Evolutionary conservation across 1,140 invertebrate species (phyloP).

Genomic region (Brachionus plicatilis): DNA sequence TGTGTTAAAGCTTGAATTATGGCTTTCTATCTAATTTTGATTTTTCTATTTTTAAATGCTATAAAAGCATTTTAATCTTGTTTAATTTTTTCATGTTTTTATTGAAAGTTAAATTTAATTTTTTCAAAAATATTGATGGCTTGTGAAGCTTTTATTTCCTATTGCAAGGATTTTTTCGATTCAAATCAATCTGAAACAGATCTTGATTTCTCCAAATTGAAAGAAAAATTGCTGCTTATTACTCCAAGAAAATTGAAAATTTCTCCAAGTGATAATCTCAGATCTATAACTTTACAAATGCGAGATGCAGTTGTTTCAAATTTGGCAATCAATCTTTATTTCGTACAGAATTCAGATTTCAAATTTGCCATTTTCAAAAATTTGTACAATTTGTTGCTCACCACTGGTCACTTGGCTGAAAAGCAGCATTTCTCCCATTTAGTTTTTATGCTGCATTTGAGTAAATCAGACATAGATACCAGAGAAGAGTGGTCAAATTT

Average conservation of each 20-base stretch:
- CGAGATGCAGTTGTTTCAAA: constrained; percentile 2
- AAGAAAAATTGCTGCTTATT: background rate
- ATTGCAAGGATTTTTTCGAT: background rate
- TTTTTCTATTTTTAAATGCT: no score
- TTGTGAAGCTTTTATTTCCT: background rate
- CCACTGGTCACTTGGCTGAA: background rate
- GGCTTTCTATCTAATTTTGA: no score
- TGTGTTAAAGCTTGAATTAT: background rate
- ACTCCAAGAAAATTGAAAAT: constrained; percentile 2
- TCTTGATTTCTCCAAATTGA: background rate
- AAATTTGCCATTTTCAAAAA: background rate
- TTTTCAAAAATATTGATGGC: background rate
- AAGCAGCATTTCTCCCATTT: background rate
- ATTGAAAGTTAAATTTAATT: background rate
- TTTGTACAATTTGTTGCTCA: background rate
- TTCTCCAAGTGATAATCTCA: background rate
- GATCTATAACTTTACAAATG: background rate
- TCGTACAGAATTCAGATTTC: background rate
- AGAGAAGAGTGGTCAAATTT: background rate
- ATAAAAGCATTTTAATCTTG: background rate
- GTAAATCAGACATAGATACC: background rate
- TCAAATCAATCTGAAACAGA: background rate
- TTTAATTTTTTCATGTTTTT: background rate
- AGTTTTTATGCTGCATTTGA: background rate
- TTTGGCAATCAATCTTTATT: background rate